Evolutionary conservation across 2,113 vertebrate genomes (phyloP), one percentile per base, ranked within the genome.

Genomic region (Phyllopteryx taeniolatus): DNA sequence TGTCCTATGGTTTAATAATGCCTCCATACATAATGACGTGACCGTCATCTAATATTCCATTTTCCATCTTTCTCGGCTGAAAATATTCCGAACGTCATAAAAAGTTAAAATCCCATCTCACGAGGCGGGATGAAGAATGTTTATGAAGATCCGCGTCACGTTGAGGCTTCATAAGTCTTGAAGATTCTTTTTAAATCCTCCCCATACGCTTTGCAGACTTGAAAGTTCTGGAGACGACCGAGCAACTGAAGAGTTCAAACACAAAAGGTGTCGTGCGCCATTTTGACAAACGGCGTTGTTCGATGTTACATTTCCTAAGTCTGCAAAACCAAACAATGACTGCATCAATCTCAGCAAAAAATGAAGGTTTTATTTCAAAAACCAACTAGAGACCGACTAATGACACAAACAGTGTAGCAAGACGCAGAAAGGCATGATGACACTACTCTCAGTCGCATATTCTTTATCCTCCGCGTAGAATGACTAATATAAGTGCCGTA

Each of bases 71-170:
- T 49, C 63, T 14, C 69, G 33, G 19, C n/a, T 12, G 53, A 56
- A 77, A 57, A 59, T 71, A 71, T 33, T 22, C 63, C 67, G 42
- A 14, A 54, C 59, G 4, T 65, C 54, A 73, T 79, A 0, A 71
- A 81, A 73, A 66, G 63, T 74, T 70, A 75, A 75, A 82, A 72
- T 71, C 61, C 47, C 33, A 70, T 61, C 75, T 78, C 47, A 15
- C 57, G 31, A 74, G 69, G 14, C 57, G 14, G 27, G 57, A 60
- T 60, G 57, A 60, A 33, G 57, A 35, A 60, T 35, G 57, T 35
- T 60, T 60, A 60, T 31, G 57, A 35, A 60, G 57, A 60, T 14
- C 12, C 22, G 57, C 27, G 57, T 59, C 27, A 59, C 27, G 9
- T 1, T 15, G 27, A 31, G 57, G 22, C 22, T 33, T 60, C 57